These are phyloP conservation scores for Nymphalis polychloros DNA, from an alignment of 2,888 invertebrate species.

Conservation along the genomic window DNA sequence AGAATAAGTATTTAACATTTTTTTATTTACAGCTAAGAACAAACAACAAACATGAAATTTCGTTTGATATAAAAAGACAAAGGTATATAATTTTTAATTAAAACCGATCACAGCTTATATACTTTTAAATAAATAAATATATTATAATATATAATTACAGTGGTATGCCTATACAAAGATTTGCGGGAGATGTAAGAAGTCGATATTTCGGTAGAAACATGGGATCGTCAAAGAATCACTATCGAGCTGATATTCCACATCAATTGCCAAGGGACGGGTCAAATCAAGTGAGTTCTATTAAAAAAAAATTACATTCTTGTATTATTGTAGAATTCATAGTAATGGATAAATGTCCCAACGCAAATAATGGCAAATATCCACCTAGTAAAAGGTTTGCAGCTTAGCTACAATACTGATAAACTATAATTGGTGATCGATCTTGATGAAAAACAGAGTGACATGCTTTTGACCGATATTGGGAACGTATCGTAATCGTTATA, in stretches of 20 bases:
- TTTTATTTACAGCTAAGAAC: neutral
- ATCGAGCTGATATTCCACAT: neutral
- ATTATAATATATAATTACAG: conserved; percentile 6
- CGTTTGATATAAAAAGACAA: neutral
- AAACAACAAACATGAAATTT: neutral
- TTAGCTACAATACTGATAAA: too few relatives aligned
- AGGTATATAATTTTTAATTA: neutral
- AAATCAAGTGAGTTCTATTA: conserved; percentile 14
- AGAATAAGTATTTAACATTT: too few relatives aligned
- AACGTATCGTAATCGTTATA: too few relatives aligned
- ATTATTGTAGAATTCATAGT: too few relatives aligned
- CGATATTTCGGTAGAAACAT: conserved; percentile 18
- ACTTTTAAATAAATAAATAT: neutral
- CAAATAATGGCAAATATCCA: too few relatives aligned
- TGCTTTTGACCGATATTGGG: too few relatives aligned
- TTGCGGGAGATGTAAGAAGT: conserved; percentile 19
- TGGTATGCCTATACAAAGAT: conserved; percentile 8
- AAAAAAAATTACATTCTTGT: neutral
- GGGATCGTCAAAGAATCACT: neutral
- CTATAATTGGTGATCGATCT: too few relatives aligned
- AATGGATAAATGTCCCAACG: too few relatives aligned
- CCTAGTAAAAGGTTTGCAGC: too few relatives aligned
- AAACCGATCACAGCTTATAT: neutral
- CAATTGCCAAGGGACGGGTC: neutral
- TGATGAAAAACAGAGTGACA: too few relatives aligned